Percentiles rank a stretch among this genome's conserved stretches.
phyloP scores from a whole-genome alignment of 2,113 vertebrate species.

The Tragulus kanchil region DNA sequence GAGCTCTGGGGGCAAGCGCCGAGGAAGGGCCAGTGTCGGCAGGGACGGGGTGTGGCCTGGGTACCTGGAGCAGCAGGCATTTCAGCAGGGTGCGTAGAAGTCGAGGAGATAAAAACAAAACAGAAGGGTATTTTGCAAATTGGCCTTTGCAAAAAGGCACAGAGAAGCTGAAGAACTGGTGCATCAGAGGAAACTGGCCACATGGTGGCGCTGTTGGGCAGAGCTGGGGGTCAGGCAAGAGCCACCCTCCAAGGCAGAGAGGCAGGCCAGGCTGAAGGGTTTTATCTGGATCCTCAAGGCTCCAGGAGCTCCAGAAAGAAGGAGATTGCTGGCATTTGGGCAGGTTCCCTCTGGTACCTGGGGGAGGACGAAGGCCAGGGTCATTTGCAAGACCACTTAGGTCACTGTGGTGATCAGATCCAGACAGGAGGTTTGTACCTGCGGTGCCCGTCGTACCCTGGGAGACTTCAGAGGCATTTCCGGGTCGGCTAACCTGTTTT shows the following conservation, averaged over 20 bases:
- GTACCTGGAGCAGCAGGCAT: neutral
- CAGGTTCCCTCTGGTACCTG: neutral
- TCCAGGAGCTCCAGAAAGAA: neutral
- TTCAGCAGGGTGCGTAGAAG: neutral
- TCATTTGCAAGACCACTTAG: neutral
- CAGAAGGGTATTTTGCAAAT: neutral
- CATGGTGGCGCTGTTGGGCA: neutral
- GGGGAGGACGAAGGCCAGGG: neutral
- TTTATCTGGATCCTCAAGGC: neutral
- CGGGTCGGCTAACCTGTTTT: too few species aligned
- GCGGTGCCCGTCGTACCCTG: neutral
- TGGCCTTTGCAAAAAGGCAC: accelerated
- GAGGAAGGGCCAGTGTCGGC: neutral
- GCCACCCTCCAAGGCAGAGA: neutral
- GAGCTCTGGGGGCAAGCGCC: neutral
- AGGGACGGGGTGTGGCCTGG: neutral
- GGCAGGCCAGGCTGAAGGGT: neutral
- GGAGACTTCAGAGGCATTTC: neutral
- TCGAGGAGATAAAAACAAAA: neutral
- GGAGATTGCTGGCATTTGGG: neutral
- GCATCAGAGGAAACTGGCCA: accelerated
- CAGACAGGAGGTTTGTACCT: neutral
- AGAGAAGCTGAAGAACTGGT: neutral
- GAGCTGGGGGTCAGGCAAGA: neutral
- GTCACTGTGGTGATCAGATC: neutral